Base-by-base conservation (phyloP, 1,140 invertebrate genomes). In the Leptopilina boulardi region DNA sequence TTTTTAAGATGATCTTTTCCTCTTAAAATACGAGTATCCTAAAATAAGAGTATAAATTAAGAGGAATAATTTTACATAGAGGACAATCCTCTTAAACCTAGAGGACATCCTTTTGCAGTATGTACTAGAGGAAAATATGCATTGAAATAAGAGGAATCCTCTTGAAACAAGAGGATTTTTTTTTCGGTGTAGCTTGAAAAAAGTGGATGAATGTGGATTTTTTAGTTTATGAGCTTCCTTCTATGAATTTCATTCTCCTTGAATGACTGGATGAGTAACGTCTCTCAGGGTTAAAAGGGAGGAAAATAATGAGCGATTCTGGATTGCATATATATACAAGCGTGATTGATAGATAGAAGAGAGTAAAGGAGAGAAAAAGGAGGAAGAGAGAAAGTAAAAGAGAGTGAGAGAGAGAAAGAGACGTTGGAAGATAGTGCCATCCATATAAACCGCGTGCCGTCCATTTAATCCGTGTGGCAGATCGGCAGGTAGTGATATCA, bases 391-490 rank as follows among this genome's bases (percentile, higher is more conserved):
- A 9, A 8, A 23, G n/a, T 2, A 18, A 56, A 23, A 23, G 51
- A 23, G 51, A 23, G 19, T 21, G 19, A 23, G 6, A 23, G 3
- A 23, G 21, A 18, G 51, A 18, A 21, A 18, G 51, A 18, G 21
- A 18, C 18, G 8, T 6, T 18, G 13, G 51, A 23, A 23, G 51
- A 56, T 21, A 23, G 51, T 19, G 51, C 18, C 18, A 56, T 21
- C 18, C 18, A 23, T 21, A 56, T 56, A 56, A 56, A 56, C 44
- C 54, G 54, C 54, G 54, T 59, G 54, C 54, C 54, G 54, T 59
- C 21, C 54, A 59, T 59, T 59, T 59, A 59, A 59, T 59, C 54
- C 54, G 54, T 59, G 54, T 59, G 51, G 15, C 18, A 56, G 51
- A 56, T 19, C 18, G 18, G 51, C 51, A 56, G 51, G 51, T 21